Evolutionary conservation across 2,888 invertebrate genomes (phyloP).

Genomic region (Mesoligia furuncula): DNA sequence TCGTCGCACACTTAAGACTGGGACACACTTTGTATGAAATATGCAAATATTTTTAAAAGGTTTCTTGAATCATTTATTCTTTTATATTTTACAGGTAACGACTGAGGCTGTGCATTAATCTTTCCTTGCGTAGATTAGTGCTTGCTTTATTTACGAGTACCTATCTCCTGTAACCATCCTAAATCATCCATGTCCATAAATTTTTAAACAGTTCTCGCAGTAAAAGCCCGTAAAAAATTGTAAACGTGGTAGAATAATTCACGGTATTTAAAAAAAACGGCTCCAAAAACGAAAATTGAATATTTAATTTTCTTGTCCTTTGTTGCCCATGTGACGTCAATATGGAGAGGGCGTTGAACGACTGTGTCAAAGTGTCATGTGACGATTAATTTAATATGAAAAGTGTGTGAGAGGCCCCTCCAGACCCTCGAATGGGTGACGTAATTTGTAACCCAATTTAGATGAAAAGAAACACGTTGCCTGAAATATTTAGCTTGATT

Average conservation of each 20-base stretch:
- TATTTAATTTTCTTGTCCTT: slow-evolving; percentile 41
- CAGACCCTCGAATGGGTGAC: slow-evolving; percentile 34
- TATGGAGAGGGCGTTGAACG: slow-evolving; percentile 29
- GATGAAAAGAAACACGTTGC: slow-evolving; percentile 56
- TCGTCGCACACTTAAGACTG: slow-evolving; percentile 46
- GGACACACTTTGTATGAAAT: slow-evolving; percentile 55
- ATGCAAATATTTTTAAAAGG: slow-evolving; percentile 60
- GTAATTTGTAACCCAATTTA: slow-evolving; percentile 60
- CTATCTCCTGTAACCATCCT: not conserved
- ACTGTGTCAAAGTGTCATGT: slow-evolving; percentile 49
- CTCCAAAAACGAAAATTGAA: slow-evolving; percentile 12
- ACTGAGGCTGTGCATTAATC: slow-evolving; percentile 9
- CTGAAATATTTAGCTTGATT: slow-evolving; percentile 43
- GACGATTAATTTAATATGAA: slow-evolving; percentile 63
- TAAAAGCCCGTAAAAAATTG: not conserved
- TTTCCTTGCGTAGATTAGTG: not conserved
- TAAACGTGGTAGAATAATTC: not conserved
- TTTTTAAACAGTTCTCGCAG: slow-evolving; percentile 11
- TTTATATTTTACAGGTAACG: slow-evolving; percentile 24
- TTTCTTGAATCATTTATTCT: slow-evolving; percentile 47
- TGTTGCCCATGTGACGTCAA: slow-evolving; percentile 42
- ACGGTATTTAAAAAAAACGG: slow-evolving; percentile 12
- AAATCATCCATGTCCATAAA: not conserved
- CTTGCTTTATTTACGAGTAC: slow-evolving; percentile 22
- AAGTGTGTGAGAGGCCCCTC: slow-evolving; percentile 38